phyloP scores from a whole-genome alignment of 2,113 vertebrate genomes.

The Elachura formosa region DNA sequence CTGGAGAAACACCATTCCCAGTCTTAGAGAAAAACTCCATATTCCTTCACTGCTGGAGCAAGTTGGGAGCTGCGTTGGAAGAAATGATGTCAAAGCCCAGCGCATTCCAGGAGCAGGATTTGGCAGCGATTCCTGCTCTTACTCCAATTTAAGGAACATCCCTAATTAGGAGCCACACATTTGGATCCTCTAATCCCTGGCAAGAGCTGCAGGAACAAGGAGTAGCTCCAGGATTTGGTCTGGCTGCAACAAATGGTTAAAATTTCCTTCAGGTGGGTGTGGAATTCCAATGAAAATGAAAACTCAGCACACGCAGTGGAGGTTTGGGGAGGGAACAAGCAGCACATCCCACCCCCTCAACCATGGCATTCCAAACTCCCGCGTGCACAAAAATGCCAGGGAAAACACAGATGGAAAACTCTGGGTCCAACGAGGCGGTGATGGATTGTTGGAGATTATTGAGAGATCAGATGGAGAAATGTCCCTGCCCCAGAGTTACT shows the following conservation, averaged over 20 bases:
- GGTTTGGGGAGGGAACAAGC: neutral
- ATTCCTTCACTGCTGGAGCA: neutral
- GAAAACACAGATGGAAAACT: neutral
- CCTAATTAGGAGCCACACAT: neutral
- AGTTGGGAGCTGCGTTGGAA: neutral
- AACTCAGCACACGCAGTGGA: fast-evolving
- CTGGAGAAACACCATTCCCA: neutral
- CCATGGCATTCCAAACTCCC: neutral
- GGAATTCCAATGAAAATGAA: neutral
- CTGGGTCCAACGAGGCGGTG: fast-evolving
- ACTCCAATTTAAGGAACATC: neutral
- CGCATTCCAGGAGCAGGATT: fast-evolving
- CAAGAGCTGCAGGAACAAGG: neutral
- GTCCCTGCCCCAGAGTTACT: neutral
- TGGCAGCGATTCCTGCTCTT: neutral
- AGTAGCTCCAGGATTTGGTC: neutral
- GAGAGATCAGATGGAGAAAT: fast-evolving
- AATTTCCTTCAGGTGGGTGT: neutral
- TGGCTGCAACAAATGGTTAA: fast-evolving
- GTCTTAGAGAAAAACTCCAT: neutral
- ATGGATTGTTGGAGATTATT: fast-evolving
- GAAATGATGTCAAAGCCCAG: neutral
- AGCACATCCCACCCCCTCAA: neutral
- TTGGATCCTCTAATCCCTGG: neutral
- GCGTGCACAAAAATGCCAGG: neutral